Percentiles rank a stretch among this genome's conserved stretches.
phyloP scores from a whole-genome alignment of 2,888 invertebrate species.

The Nephrocerus scutellatus region DNA sequence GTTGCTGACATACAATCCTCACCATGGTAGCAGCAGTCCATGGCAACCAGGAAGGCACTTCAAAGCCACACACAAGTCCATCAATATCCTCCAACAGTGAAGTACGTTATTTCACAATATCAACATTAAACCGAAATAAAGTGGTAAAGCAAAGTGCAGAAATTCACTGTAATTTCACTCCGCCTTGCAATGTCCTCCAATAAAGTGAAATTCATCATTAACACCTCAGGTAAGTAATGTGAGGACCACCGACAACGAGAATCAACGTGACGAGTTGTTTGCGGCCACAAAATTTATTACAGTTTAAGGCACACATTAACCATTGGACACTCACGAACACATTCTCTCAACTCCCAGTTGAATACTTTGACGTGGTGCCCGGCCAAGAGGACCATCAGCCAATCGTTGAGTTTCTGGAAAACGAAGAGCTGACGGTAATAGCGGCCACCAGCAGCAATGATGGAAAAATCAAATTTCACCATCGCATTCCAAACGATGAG shows the following conservation, averaged over 20 bases:
- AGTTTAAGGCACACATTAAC: too few species aligned
- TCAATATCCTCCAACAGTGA: too few species aligned
- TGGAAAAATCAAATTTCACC: conserved; percentile 47
- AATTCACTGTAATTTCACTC: conserved; percentile 3
- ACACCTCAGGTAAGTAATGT: conserved; percentile 43
- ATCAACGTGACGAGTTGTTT: not conserved
- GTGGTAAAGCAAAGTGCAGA: too few species aligned
- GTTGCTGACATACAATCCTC: too few species aligned
- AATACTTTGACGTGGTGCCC: conserved; percentile 41
- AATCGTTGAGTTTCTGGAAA: conserved; percentile 49
- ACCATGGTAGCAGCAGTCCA: too few species aligned
- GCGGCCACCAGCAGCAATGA: conserved; percentile 46
- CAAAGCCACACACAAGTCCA: too few species aligned
- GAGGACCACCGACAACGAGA: not conserved
- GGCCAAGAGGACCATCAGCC: conserved; percentile 40
- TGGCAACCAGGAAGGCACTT: too few species aligned
- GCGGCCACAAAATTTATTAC: too few species aligned
- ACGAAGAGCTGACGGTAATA: conserved; percentile 47
- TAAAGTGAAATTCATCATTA: conserved; percentile 44
- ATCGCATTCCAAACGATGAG: conserved; percentile 46
- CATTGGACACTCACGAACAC: too few species aligned
- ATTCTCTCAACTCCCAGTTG: conserved; percentile 30
- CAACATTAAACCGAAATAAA: too few species aligned
- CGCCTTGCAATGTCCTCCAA: conserved; percentile 24
- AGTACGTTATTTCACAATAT: too few species aligned